Conservation (phyloP, 2,113 vertebrate species). For the Sinocyclocheilus anshuiensis region DNA sequence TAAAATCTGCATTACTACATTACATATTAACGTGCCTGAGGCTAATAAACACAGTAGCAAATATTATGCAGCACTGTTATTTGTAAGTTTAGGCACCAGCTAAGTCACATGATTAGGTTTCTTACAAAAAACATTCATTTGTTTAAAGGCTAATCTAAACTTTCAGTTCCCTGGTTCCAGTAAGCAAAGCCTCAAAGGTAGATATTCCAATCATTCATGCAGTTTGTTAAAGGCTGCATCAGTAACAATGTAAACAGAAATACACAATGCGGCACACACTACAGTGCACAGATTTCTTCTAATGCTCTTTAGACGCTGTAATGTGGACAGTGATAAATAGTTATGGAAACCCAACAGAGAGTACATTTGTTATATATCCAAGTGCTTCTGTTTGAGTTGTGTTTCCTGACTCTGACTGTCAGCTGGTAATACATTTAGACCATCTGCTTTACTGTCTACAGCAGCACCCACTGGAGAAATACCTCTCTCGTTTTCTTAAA, state of each 20-base stretch:
- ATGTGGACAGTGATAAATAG: slow-evolving; percentile 12
- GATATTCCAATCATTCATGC: neutral
- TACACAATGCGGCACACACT: neutral
- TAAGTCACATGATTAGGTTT: neutral
- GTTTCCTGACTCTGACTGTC: slow-evolving; percentile 32
- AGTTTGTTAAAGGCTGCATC: neutral
- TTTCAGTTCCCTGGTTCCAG: neutral
- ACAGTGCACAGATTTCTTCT: neutral
- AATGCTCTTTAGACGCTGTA: slow-evolving; percentile 2
- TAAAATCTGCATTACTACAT: neutral
- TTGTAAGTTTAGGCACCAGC: neutral
- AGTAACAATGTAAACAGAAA: neutral
- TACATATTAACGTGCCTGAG: neutral
- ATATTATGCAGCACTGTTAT: neutral
- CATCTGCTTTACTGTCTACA: slow-evolving; percentile 31
- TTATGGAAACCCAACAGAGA: slow-evolving; percentile 13
- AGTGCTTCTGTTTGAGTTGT: slow-evolving; percentile 32
- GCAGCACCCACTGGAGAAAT: neutral
- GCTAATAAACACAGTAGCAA: neutral
- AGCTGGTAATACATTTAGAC: slow-evolving; percentile 44
- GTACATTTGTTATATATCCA: slow-evolving; percentile 28
- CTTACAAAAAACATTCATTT: neutral
- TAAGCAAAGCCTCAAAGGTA: neutral
- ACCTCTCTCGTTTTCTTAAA: neutral
- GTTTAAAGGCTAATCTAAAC: neutral